Base-by-base conservation (phyloP, 2,113 vertebrate genomes). In the Labeo rohita region DNA sequence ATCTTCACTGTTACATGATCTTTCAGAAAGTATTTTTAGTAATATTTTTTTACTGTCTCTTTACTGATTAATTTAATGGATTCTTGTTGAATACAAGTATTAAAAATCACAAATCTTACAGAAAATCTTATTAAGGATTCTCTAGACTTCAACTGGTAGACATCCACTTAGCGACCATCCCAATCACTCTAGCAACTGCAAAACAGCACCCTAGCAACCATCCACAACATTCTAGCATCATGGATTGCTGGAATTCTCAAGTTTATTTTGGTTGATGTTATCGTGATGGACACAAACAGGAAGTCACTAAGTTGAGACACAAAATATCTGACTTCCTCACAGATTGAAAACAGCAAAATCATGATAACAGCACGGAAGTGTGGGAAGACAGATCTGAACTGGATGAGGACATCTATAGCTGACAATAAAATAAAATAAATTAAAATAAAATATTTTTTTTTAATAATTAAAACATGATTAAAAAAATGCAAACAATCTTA, bases 251-350 rank as follows among this genome's bases (percentile, higher is more conserved):
- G n/a, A 16, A 23, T 86, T 86, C 84, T 83, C 50, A 83, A 86
- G 88, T 91, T 89, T 89, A 84, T 91, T 91, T 87, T 87, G 88
- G 34, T 80, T 2, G 65, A 84, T 90, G 86, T 93, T 92, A 92
- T 93, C 92, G 88, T 87, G 85, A 91, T 86, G 90, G 87, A 83
- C 61, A 86, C 91, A 94, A 95, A 94, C 93, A 93, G 93, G 94
- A 95, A 92, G 87, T 94, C 86, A 90, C 88, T 90, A 52, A 65
- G 86, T 87, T 79, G 87, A 79, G 86, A 87, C 70, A 68, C 81
- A 70, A 81, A 68, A 84, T 80, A 74, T 88, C 81, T 50, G 61
- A 82, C 82, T 89, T 84, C 84, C 82, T 86, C 47, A 54, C 45
- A 79, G 79, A 85, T 56, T 28, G 83, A 45, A 88, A 79, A 88